phyloP scores from a whole-genome alignment of 1,140 invertebrate genomes.

The Thrips palmi region DNA sequence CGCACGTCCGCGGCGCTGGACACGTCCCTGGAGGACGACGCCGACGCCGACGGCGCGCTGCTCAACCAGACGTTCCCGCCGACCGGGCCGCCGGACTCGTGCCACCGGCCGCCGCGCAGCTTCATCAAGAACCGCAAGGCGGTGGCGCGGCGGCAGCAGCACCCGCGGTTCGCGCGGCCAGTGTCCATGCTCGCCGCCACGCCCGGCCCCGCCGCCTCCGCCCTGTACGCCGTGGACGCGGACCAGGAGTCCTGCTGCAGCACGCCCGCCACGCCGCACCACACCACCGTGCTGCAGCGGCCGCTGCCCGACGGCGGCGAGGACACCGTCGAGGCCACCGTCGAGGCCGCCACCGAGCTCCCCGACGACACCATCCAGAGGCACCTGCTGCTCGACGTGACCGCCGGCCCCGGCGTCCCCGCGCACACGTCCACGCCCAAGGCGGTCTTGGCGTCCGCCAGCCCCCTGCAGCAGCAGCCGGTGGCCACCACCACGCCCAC shows the following conservation, averaged over 20 bases:
- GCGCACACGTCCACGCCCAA: slow-evolving; percentile 17
- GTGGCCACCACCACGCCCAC: too few relatives aligned
- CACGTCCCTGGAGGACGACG: too few relatives aligned
- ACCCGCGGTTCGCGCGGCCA: background rate
- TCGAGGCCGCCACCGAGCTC: slow-evolving; percentile 2
- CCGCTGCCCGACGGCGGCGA: background rate
- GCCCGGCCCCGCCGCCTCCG: background rate
- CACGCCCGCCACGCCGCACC: background rate
- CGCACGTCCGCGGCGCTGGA: too few relatives aligned
- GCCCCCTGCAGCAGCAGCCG: too few relatives aligned
- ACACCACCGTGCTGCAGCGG: background rate
- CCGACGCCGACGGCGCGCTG: too few relatives aligned
- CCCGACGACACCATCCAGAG: background rate
- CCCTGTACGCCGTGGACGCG: background rate
- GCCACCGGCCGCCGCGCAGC: too few relatives aligned
- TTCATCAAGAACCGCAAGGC: too few relatives aligned
- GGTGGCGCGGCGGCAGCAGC: too few relatives aligned
- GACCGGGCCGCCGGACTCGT: too few relatives aligned
- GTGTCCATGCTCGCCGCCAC: background rate
- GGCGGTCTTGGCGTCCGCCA: too few relatives aligned
- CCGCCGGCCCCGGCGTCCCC: slow-evolving; percentile 8
- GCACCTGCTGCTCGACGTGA: background rate
- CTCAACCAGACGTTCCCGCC: too few relatives aligned
- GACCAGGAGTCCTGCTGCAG: background rate
- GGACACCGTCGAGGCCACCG: background rate